Conservation (phyloP, 2,113 vertebrate species). For the Vulpes lagopus region DNA sequence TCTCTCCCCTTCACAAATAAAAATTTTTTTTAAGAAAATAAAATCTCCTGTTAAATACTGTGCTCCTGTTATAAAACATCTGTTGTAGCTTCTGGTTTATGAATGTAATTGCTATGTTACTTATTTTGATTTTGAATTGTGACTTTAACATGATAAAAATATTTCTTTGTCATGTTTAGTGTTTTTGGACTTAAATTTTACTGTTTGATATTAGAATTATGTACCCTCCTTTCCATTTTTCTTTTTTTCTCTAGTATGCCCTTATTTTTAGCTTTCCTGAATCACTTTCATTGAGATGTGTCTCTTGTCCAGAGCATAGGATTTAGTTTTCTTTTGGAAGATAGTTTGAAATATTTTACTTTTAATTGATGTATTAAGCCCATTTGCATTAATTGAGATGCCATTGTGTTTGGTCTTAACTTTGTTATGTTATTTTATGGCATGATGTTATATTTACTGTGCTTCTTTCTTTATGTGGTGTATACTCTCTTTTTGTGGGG, state of each 20-base stretch:
- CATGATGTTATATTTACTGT: neutral
- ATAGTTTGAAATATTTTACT: neutral
- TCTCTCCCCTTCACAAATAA: no score
- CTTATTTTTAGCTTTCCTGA: neutral
- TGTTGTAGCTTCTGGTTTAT: neutral
- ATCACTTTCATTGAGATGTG: neutral
- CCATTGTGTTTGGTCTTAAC: neutral
- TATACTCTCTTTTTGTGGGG: neutral
- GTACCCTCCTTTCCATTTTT: neutral
- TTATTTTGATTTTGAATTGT: conserved; percentile 26
- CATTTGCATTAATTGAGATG: neutral
- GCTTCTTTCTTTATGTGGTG: neutral
- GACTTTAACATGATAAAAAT: neutral
- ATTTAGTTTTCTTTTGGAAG: neutral
- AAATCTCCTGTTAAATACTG: neutral
- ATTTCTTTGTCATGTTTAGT: neutral
- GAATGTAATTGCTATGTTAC: neutral
- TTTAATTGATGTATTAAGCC: neutral
- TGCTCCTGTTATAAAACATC: neutral
- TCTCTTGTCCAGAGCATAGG: neutral
- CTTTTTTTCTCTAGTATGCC: neutral
- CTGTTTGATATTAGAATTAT: neutral
- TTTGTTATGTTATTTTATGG: neutral
- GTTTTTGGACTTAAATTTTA: neutral
- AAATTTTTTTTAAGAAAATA: no score